A percentile compares a stretch with the other conserved stretches of the same genome.
Evolutionary conservation across 2,888 invertebrate species (phyloP).

Genomic region (Pediacus dermestoides): DNA sequence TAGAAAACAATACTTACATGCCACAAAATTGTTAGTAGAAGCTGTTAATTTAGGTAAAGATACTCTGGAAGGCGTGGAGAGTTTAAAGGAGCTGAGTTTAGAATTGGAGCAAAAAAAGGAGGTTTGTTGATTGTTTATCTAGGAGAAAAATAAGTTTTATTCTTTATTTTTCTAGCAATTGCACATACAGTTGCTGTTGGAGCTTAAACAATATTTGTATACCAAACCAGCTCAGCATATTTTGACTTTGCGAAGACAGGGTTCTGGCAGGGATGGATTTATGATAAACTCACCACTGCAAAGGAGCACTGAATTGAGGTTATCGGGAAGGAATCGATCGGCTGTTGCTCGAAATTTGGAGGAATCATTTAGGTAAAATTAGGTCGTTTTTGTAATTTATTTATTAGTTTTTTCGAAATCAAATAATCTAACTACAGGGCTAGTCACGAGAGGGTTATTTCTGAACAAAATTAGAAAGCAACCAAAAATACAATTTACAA

Average conservation of each 20-base stretch:
- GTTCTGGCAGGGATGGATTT: slow-evolving; percentile 56
- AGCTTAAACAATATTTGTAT: slow-evolving; percentile 71
- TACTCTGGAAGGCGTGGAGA: slow-evolving; percentile 77
- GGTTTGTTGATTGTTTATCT: slow-evolving; percentile 40
- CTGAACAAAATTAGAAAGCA: too few relatives aligned
- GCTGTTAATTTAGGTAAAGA: slow-evolving; percentile 67
- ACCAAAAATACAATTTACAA: too few relatives aligned
- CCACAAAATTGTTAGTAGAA: slow-evolving; percentile 75
- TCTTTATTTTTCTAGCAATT: slow-evolving; percentile 54
- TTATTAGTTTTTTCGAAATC: too few relatives aligned
- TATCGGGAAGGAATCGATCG: slow-evolving; percentile 56
- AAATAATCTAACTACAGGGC: too few relatives aligned
- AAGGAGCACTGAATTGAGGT: slow-evolving; percentile 55
- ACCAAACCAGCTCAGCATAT: slow-evolving; percentile 46
- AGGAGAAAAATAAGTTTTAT: slow-evolving; percentile 6
- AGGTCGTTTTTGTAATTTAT: too few relatives aligned
- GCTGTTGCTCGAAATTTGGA: slow-evolving; percentile 55
- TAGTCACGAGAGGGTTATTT: too few relatives aligned
- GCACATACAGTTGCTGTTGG: slow-evolving; percentile 65
- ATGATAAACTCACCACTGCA: slow-evolving; percentile 54
- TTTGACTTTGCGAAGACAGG: slow-evolving; percentile 57
- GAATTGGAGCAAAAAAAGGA: slow-evolving; percentile 70
- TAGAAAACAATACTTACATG: slow-evolving; percentile 78
- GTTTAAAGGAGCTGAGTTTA: slow-evolving; percentile 71
- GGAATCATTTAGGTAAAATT: too few relatives aligned